Evolutionary conservation across 2,113 vertebrate genomes (phyloP), one percentile per base, ranked within the genome.

Genomic region (Gavia stellata): DNA sequence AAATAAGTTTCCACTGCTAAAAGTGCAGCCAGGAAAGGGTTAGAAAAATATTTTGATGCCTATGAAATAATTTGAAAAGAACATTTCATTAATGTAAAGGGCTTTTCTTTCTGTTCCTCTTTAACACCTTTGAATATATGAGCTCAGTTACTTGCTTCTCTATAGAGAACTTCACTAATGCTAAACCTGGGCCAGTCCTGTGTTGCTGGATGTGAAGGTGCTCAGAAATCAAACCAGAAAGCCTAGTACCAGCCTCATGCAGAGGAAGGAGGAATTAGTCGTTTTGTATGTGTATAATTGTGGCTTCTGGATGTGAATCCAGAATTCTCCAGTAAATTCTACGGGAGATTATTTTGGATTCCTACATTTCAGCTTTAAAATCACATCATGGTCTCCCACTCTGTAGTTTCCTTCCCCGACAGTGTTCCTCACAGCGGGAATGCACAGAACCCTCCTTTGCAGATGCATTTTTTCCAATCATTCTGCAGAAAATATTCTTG

Each of bases 371-470:
- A 29, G 4, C 81, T 91, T 80, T 40, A 80, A 92, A 80, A 65
- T 85, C 20, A 21, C 0, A 0, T 50, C 6, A 36, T 2, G 5
- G 36, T 10, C 6, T 77, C 25, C 13, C 38, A 12, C 16, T 74
- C 47, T 36, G 13, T 66, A 34, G 3, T 45, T 3, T 42, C 6
- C 33, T 59, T 88, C 42, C 17, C 33, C 4, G 1, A 12, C 4
- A 31, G 2, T 17, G 17, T 10, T 71, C n/a, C 26, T 36, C 28
- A 19, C 2, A 59, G 18, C 0, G 0, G 23, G 24, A 74, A 70
- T 17, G 18, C 18, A 7, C 55, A 83, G 75, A 83, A 34, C 12
- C 19, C 13, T 88, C 38, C 42, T 63, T 38, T 67, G 34, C 49
- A 78, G 53, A 29, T 58, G 25, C 34, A 47, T 56, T 65, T 84